phyloP scores from a whole-genome alignment of 2,113 vertebrate genomes.

The Toxotes chatareus region DNA sequence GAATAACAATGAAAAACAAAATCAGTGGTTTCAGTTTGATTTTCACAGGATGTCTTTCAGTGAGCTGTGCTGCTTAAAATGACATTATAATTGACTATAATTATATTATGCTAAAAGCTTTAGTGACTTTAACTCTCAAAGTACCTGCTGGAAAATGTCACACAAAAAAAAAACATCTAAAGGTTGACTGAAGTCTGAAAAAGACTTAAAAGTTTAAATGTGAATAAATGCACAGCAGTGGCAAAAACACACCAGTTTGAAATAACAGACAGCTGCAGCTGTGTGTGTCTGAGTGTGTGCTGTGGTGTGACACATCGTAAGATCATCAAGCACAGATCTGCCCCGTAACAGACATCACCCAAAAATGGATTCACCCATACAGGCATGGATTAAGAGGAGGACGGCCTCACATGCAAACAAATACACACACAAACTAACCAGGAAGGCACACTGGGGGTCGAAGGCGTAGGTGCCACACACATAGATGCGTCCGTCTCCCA shows the following conservation, averaged over 20 bases:
- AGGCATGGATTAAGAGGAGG: not conserved
- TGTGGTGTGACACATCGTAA: not conserved
- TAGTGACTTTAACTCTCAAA: not conserved
- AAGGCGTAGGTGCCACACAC: slow-evolving; percentile 92
- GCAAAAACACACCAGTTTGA: not conserved
- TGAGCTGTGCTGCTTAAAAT: not conserved
- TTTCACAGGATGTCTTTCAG: not conserved
- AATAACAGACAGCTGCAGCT: not conserved
- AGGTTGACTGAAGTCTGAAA: not conserved
- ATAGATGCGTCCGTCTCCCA: slow-evolving; percentile 84
- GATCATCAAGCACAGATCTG: not conserved
- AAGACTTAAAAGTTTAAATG: not conserved
- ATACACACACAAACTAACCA: slow-evolving; percentile 84
- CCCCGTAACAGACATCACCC: not conserved
- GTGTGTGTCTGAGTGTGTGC: not conserved
- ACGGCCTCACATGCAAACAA: not conserved
- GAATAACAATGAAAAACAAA: not conserved
- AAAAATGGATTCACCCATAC: not conserved
- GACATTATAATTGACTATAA: slow-evolving; percentile 17
- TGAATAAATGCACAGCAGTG: not conserved
- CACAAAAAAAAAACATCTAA: not conserved
- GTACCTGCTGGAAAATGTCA: slow-evolving; percentile 12
- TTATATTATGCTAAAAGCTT: slow-evolving; percentile 3
- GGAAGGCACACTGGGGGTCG: slow-evolving; percentile 89
- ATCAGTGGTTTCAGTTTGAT: not conserved